Evolutionary conservation across 2,797 vertebrate genomes (phyloP).

Genomic region (Dendrocincla fuliginosa): DNA sequence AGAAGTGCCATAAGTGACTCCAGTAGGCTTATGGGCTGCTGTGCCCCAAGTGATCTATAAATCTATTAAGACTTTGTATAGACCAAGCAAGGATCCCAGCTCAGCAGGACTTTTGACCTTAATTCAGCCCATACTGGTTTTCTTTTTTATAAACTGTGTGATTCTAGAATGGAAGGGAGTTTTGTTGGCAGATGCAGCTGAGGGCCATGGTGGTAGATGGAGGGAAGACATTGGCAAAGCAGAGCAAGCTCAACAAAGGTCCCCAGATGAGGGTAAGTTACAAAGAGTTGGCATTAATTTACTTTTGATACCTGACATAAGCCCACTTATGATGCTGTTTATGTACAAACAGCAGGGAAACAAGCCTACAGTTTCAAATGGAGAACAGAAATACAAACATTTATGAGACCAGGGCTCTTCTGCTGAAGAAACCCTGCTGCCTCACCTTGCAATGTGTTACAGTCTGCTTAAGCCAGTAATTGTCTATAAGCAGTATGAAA

Average conservation of each 20-base stretch:
- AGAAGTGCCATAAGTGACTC: background rate
- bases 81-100: background rate
- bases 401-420: background rate
- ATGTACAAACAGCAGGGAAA: background rate
- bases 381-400: background rate
- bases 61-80: background rate
- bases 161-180: background rate
- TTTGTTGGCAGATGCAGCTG: background rate
- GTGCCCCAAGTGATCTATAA: rapidly evolving
- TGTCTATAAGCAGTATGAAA: background rate
- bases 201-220: background rate
- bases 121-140: background rate
- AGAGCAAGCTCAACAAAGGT: background rate
- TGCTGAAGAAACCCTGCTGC: background rate
- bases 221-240: background rate
- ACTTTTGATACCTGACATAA: background rate
- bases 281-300: background rate
- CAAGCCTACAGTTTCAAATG: background rate
- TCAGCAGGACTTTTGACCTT: background rate
- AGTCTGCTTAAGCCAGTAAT: background rate
- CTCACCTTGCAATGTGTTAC: rapidly evolving
- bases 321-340: background rate
- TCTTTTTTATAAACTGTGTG: background rate
- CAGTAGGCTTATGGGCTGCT: background rate
- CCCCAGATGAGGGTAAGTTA: background rate